Base-by-base conservation (phyloP, 1,140 invertebrate genomes). In the Zaprionus lachaisei region DNA sequence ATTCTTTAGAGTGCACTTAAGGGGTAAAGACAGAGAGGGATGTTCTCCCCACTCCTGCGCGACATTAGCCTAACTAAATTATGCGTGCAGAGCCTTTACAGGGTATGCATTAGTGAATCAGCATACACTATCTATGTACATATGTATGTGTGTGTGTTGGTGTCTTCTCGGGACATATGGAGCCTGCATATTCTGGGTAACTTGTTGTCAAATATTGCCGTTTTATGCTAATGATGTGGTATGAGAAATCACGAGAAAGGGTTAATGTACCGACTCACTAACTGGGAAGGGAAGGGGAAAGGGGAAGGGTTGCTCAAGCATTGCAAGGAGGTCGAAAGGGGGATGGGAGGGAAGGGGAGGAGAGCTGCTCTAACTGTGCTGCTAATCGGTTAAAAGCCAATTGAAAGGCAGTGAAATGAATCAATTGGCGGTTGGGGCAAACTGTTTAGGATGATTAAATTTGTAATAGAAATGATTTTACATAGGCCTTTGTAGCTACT, bases 391-490 rank as follows among this genome's bases (percentile, higher is more conserved):
- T 83, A 80, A 87, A 83, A 87, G 78, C 83, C 84, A 89, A 89
- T 89, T 89, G 85, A 89, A 89, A 81, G 78, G 24, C 85, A 89
- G 63, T 89, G 84, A 90, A 80, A 84, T 89, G 84, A 90, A 89
- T 89, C 81, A 89, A 89, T 84, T 87, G 84, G 22, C 57, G 49
- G 55, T 62, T 51, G 64, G 61, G 64, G 74, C 51, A 65, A 77
- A 79, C 78, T 81, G 84, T 89, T 89, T 89, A 89, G 84, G 71
- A 89, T 89, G 84, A 89, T 89, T 89, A 89, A 89, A 89, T 89
- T 89, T 90, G 81, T 84, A 74, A 89, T 84, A 76, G 85, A 89
- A 89, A 84, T 83, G 80, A 89, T 87, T 86, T 79, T 58, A 58
- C 58, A 58, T 60, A 58, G 60, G 66, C 66, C 51, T 38, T 38